Percentiles rank a stretch among this genome's conserved stretches.
Conservation (phyloP, 2,113 vertebrate genomes). For the Lates calcarifer region DNA sequence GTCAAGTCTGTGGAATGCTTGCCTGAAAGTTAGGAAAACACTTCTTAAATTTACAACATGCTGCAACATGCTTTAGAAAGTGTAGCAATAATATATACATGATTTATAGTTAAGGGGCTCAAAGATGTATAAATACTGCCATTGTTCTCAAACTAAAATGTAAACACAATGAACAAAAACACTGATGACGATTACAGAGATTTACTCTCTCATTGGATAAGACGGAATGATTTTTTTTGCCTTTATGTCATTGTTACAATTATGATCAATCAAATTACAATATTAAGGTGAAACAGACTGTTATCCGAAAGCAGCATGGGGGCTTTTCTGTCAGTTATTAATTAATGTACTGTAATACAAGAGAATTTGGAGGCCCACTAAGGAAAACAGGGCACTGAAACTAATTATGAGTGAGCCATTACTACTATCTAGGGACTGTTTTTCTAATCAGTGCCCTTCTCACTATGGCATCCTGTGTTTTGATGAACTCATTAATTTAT, state of each 20-base stretch:
- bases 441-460: constrained; percentile 50
- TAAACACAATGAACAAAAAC: background rate
- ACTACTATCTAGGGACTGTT: constrained; percentile 33
- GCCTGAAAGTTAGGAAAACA: background rate
- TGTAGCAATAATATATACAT: background rate
- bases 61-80: background rate
- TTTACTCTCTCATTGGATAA: background rate
- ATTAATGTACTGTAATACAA: constrained; percentile 48
- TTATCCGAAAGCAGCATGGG: constrained; percentile 8
- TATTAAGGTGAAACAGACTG: background rate
- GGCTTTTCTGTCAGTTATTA: constrained; percentile 31
- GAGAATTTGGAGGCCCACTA: constrained; percentile 35
- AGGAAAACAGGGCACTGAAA: constrained; percentile 51
- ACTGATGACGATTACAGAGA: too few relatives aligned
- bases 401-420: constrained; percentile 59
- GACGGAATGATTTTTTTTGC: background rate
- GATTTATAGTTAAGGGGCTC: background rate
- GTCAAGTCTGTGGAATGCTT: background rate
- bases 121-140: background rate
- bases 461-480: constrained; percentile 35
- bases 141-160: background rate
- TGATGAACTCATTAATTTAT: constrained; percentile 31
- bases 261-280: background rate
- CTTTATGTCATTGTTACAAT: background rate
- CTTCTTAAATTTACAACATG: background rate